phyloP scores from a whole-genome alignment of 2,888 invertebrate species.

The Helleia helle region DNA sequence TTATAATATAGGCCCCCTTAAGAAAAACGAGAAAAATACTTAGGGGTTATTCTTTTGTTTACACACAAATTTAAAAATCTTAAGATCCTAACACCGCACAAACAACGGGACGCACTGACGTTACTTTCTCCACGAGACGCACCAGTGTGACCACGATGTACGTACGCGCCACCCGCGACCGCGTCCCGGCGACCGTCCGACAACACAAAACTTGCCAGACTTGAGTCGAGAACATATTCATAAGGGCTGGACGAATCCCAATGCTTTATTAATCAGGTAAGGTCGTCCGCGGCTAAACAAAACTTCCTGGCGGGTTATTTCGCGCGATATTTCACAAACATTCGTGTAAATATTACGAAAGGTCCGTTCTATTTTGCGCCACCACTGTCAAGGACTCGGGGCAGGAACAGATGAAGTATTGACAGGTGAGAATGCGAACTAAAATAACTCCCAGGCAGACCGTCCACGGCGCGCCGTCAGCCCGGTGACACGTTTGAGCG shows the following conservation, averaged over 20 bases:
- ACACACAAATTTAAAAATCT: no score
- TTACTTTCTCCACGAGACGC: conserved; percentile 29
- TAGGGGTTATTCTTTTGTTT: no score
- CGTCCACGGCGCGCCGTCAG: conserved; percentile 30
- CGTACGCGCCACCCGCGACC: conserved; percentile 30
- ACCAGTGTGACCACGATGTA: conserved; percentile 35
- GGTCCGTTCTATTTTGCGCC: conserved; percentile 27
- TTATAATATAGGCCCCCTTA: no score
- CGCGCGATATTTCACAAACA: not conserved
- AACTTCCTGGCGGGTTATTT: not conserved
- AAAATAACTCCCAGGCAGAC: conserved; percentile 65
- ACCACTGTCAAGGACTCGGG: conserved; percentile 46
- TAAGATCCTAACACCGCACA: not conserved
- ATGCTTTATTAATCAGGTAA: conserved; percentile 37
- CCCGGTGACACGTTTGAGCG: conserved; percentile 1
- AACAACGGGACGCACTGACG: conserved; percentile 25
- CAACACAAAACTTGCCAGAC: conserved; percentile 50
- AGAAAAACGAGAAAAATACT: no score
- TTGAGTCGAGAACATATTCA: conserved; percentile 50
- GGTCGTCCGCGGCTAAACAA: conserved; percentile 17
- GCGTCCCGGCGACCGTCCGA: conserved; percentile 36
- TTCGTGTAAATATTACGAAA: not conserved
- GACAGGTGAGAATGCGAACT: conserved; percentile 46
- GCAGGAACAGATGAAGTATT: conserved; percentile 49
- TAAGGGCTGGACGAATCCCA: conserved; percentile 56